Evolutionary conservation across 1,140 invertebrate genomes (phyloP).

Genomic region (Brachionus calyciflorus): DNA sequence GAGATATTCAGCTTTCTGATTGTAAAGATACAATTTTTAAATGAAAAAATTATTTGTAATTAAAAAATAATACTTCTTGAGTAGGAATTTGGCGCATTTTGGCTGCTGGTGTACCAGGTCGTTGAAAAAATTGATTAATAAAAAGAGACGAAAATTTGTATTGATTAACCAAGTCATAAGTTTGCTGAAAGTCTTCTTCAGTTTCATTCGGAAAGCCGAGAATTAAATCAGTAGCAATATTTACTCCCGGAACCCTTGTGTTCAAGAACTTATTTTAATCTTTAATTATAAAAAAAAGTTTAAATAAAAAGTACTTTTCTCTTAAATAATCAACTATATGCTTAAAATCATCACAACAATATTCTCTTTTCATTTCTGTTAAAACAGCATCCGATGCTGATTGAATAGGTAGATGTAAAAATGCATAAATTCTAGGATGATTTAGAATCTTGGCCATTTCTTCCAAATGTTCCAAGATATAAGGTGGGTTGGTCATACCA

Average conservation of each 20-base stretch:
- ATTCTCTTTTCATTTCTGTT: constrained; percentile 93
- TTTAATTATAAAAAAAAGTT: background rate
- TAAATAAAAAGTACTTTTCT: constrained; percentile 60
- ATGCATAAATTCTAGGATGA: constrained; percentile 85
- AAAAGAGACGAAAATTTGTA: constrained; percentile 90
- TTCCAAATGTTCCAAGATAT: constrained; percentile 85
- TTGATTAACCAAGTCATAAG: constrained; percentile 76
- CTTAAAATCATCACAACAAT: constrained; percentile 81
- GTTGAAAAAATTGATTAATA: constrained; percentile 95
- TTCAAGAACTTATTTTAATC: constrained; percentile 3
- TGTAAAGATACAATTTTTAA: too few relatives aligned
- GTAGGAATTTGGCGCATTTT: constrained; percentile 77
- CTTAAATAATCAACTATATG: constrained; percentile 80
- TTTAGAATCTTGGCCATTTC: constrained; percentile 83
- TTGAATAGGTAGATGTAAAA: constrained; percentile 95
- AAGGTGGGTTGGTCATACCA: constrained; percentile 97
- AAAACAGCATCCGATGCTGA: constrained; percentile 89
- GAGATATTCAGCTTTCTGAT: too few relatives aligned
- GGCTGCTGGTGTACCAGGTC: constrained; percentile 90
- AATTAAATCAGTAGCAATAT: constrained; percentile 95
- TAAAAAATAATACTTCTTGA: constrained; percentile 64
- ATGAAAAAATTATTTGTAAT: background rate
- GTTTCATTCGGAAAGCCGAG: constrained; percentile 98
- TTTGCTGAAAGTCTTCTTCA: constrained; percentile 81
- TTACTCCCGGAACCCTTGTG: constrained; percentile 75